These are phyloP conservation scores for Agelas oroides DNA, from an alignment of 37 sponge, comb jelly and placozoan species.

Conservation along the genomic window DNA sequence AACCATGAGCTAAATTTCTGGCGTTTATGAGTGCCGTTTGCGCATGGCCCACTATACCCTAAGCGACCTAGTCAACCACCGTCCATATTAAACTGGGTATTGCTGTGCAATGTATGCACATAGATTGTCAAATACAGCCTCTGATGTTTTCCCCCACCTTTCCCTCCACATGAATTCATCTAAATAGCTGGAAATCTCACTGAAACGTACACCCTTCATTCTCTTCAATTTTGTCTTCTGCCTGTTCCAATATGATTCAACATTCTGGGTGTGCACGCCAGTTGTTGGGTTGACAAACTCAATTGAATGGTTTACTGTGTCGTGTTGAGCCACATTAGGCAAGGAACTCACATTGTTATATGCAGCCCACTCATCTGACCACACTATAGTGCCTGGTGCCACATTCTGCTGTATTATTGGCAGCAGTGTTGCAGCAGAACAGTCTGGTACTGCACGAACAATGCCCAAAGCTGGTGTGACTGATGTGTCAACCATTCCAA, in stretches of 20 bases:
- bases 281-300: slow-evolving; percentile 55
- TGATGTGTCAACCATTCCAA: not conserved
- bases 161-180: no score
- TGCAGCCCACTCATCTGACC: slow-evolving; percentile 37
- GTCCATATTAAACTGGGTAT: no score
- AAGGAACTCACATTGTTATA: not conserved
- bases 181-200: no score
- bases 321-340: not conserved
- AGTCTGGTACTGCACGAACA: not conserved
- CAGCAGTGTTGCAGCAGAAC: slow-evolving; percentile 50
- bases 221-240: slow-evolving; percentile 12
- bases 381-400: slow-evolving; percentile 4
- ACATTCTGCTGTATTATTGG: slow-evolving; percentile 52
- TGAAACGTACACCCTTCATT: not conserved
- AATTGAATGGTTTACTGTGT: slow-evolving; percentile 51
- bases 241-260: slow-evolving; percentile 25
- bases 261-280: slow-evolving; percentile 38
- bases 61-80: no score
- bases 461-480: not conserved
- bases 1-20: no score
- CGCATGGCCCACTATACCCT: no score
- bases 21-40: no score
- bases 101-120: no score
- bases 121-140: no score
- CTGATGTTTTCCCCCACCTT: no score